Evolutionary conservation across 2,888 invertebrate genomes (phyloP), one percentile per base, ranked within the genome.

Genomic region (Acanthopleura granulata): DNA sequence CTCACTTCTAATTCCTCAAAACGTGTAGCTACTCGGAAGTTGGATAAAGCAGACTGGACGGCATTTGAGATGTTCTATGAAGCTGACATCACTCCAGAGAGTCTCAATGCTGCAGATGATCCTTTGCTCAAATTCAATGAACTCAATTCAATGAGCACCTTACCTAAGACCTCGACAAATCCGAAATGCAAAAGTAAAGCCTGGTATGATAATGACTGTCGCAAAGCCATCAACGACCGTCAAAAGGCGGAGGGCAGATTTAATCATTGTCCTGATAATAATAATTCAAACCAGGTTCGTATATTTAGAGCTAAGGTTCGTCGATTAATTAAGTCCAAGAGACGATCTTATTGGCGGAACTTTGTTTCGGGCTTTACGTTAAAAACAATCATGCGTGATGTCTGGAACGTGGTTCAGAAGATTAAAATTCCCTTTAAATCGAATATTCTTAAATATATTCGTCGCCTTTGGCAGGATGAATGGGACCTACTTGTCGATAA

Each of bases 141-240:
- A 40, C 40, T 40, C 9, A 12, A 1, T 12, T 9, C 29, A 1
- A 14, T 12, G 3, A 22, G 14, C 6, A 66, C 29, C 29, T 6
- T 66, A 27, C 66, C 66, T 3, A 66, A 66, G 29, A 27, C 66
- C 29, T 66, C 66, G 22, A 66, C 66, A 66, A 27, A 27, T 66
- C 22, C 66, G 6, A 22, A 66, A 22, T 22, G 4, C 16, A 15
- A 27, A 16, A 66, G 57, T 57, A 12, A 66, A 27, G 12, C 66
- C 6, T 66, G 66, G 66, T 66, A 27, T 66, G 29, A 12, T 27
- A 25, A 27, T 3, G 66, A 66, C 29, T 66, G 66, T 25, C 6
- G 29, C 18, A 27, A 22, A 22, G 22, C 15, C 29, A 66, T 22
- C 6, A 22, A 27, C 4, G 18, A 15, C 29, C 66, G 66, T 16